Base-by-base conservation (phyloP, 2,113 vertebrate species). In the Onychostoma macrolepis region DNA sequence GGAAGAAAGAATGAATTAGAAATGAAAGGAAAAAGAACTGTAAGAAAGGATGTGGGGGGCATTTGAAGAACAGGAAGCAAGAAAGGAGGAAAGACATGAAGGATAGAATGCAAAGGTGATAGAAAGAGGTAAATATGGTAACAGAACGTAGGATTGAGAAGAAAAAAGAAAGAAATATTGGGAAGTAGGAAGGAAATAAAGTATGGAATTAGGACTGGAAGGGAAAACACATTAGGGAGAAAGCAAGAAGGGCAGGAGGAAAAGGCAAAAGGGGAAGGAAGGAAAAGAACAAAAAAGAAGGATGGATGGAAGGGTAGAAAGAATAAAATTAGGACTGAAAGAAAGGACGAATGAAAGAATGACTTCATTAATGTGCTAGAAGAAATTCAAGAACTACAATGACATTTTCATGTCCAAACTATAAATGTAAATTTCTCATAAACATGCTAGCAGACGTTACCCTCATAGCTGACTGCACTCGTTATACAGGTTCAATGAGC, bases 401-500 rank as follows among this genome's bases (percentile, higher is more conserved):
- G 0, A 58, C 8, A 4, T 58, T 58, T 58, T 58, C 8, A 10
- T 61, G 24, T n/a, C 56, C 56, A 61, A n/a, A 61, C 56, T 61
- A 1, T n/a, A 61, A n/a, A 10, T n/a, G 56, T 61, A 61, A 61
- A 61, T 24, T 61, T n/a, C 8, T 61, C 21, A 24, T n/a, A n/a
- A 2, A 1, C 9, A 72, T 72, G 36, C 21, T n/a, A 72, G 2
- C 69, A 72, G 19, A 69, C 26, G 8, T 36, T 10, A 21, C 2
- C n/a, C 43, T 69, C 12, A 87, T 28, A 3, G 10, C 38, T 26
- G 15, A 48, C 67, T 85, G 3, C 85, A 36, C 45, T 53, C 12
- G 36, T 15, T 56, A 11, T 79, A 4, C 75, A 97, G 98, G 97
- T 1, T 95, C 97, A 5, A 92, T 95, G 58, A 97, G 96, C 0